Conservation (phyloP, 2,113 vertebrate genomes). For the Xenopus borealis region DNA sequence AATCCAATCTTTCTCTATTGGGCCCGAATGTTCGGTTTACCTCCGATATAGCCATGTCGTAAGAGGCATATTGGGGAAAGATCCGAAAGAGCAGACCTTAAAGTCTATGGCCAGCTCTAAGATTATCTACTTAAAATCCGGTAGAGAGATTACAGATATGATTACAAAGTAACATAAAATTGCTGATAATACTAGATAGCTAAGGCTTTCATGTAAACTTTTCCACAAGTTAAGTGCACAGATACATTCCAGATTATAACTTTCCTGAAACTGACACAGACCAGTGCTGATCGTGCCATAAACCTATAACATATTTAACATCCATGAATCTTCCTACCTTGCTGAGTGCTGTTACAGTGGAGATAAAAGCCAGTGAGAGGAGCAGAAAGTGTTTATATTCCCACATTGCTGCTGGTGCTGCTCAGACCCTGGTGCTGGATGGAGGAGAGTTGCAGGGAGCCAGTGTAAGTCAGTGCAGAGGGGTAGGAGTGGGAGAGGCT, state of each 20-base stretch:
- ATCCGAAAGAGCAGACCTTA: no score
- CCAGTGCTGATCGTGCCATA: neutral
- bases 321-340: conserved; percentile 24
- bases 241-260: neutral
- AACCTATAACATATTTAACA: neutral
- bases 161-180: neutral
- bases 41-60: no score
- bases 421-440: no score
- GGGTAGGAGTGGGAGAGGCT: conserved; percentile 5
- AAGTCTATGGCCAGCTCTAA: neutral
- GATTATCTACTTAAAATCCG: conserved; percentile 3
- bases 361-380: conserved; percentile 1
- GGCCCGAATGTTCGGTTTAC: no score
- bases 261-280: neutral
- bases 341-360: conserved; percentile 17
- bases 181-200: neutral
- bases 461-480: neutral
- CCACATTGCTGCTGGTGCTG: conserved; percentile 11
- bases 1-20: no score
- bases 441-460: conserved; percentile 1
- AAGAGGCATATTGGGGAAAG: no score
- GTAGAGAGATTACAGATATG: neutral
- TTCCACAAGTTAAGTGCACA: neutral
- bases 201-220: neutral
- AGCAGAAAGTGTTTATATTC: conserved; percentile 14